phyloP scores from a whole-genome alignment of 2,113 vertebrate species.

The Baryphthengus martii region DNA sequence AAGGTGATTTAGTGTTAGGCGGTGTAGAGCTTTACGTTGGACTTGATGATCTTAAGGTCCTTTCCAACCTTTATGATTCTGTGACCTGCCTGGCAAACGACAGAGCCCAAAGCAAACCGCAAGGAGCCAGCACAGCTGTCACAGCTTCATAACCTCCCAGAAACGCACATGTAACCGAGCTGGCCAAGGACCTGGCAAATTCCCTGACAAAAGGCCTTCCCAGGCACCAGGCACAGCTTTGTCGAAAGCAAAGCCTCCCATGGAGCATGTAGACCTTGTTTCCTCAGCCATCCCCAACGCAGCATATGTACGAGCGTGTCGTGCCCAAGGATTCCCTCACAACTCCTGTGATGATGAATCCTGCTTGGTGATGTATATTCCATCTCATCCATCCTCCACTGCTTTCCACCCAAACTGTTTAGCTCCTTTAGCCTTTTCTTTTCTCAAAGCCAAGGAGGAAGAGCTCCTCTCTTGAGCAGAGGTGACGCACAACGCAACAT shows the following conservation, averaged over 20 bases:
- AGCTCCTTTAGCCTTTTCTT: neutral
- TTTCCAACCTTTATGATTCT: too few species aligned
- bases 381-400: neutral
- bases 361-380: neutral
- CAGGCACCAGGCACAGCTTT: neutral
- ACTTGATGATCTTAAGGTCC: too few species aligned
- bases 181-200: neutral
- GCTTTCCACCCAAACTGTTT: neutral
- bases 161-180: neutral
- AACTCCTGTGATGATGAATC: neutral
- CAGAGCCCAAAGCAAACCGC: neutral
- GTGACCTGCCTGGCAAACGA: neutral
- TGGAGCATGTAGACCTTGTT: fast-evolving
- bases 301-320: fast-evolving
- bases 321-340: neutral
- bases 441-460: neutral
- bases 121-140: neutral
- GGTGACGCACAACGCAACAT: neutral
- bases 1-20: too few species aligned
- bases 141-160: neutral
- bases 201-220: neutral
- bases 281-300: neutral
- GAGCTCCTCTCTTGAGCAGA: neutral
- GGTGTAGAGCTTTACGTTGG: too few species aligned
- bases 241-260: neutral